Conservation (phyloP, 2,888 invertebrate genomes). For the Argyra leucocephala region DNA sequence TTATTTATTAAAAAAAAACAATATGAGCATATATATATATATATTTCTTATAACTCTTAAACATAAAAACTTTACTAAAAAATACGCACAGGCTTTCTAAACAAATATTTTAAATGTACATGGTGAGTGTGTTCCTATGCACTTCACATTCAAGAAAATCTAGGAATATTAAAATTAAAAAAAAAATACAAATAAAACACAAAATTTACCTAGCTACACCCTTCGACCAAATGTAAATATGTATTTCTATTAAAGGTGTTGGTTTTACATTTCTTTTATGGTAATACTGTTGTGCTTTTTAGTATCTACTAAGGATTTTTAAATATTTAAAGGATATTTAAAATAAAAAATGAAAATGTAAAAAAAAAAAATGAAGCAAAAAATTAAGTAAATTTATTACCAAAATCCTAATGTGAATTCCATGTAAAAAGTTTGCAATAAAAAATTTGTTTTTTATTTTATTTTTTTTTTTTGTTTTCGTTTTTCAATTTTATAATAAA, state of each 20-base stretch:
- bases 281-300: neutral
- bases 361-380: neutral
- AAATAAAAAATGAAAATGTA: neutral
- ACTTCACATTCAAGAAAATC: too few species aligned
- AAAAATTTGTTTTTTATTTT: neutral
- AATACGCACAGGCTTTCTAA: too few species aligned
- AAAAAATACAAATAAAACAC: too few species aligned
- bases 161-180: too few species aligned
- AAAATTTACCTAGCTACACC: too few species aligned
- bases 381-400: neutral
- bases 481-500: neutral
- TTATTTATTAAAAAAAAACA: neutral
- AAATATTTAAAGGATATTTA: neutral
- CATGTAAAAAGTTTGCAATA: neutral
- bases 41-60: too few species aligned
- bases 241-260: neutral
- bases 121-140: too few species aligned
- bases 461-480: too few species aligned
- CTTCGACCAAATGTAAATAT: too few species aligned
- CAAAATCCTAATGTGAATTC: conserved; percentile 6
- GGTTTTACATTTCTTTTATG: neutral
- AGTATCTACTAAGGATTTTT: neutral
- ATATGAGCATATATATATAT: too few species aligned
- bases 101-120: too few species aligned
- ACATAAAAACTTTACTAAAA: too few species aligned